These are phyloP conservation scores for Clusia tigrina DNA, from an alignment of 2,888 invertebrate species.

Conservation along the genomic window DNA sequence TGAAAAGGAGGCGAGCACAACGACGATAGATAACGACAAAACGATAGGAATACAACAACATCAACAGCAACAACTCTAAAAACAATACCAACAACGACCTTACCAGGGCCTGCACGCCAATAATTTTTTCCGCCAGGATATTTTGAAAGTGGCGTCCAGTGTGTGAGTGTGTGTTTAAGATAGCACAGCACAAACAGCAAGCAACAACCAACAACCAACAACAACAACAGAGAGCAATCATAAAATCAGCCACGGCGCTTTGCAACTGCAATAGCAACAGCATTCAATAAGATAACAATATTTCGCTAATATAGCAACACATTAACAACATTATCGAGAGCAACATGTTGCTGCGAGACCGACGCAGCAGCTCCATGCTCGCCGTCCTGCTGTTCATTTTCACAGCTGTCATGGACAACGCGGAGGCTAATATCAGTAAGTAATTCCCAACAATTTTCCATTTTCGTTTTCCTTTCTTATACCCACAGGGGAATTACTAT, in stretches of 20 bases:
- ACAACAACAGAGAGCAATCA: neutral
- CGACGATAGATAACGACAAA: neutral
- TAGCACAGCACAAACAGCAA: neutral
- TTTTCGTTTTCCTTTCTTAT: conserved; percentile 15
- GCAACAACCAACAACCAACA: neutral
- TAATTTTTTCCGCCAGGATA: neutral
- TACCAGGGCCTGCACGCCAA: neutral
- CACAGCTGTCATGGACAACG: conserved; percentile 49
- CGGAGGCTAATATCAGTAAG: conserved; percentile 55
- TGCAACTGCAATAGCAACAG: conserved; percentile 5
- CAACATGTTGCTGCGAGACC: conserved; percentile 47
- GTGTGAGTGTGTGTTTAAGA: neutral
- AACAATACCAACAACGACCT: conserved; percentile 7
- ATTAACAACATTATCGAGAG: conserved; percentile 40
- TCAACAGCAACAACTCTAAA: neutral
- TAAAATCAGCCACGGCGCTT: neutral
- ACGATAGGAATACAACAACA: conserved; percentile 16
- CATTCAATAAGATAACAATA: conserved; percentile 2
- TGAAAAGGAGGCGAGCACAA: too few relatives aligned
- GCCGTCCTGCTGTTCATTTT: conserved; percentile 55
- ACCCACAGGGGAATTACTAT: neutral
- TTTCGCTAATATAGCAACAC: conserved; percentile 40
- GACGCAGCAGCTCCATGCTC: conserved; percentile 47
- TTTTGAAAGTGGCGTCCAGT: neutral
- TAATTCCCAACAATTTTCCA: conserved; percentile 22